Base-by-base conservation (phyloP, 2,797 vertebrate species). In the Vultur gryphus region DNA sequence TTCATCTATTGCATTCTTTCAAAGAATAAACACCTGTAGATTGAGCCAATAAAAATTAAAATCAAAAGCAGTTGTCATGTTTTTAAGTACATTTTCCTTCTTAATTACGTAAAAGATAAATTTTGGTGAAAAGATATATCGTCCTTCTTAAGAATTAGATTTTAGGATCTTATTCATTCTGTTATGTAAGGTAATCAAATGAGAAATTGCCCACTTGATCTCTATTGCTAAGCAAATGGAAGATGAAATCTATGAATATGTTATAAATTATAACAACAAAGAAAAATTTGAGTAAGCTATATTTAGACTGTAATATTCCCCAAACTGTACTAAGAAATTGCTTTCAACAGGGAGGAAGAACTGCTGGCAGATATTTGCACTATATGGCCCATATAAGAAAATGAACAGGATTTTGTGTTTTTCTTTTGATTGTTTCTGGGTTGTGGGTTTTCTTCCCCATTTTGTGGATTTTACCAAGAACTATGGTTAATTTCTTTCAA, bases 291-390 rank as follows among this genome's bases (percentile, higher is more conserved):
- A 94, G 48, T 62, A 84, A 73, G 57, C 24, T 79, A 29, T 81
- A 57, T 87, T 65, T 84, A 84, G 61, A 80, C 37, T 52, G 35
- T 31, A 90, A 82, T 58, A 65, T 87, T 84, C 59, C 66, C 80
- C 62, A 78, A 94, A 88, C 25, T 35, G 33, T 46, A 59, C 57
- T 86, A 79, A 76, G 57, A 76, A 95, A 94, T 86, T 75, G 62
- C 59, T 54, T 96, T 64, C 89, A 87, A 87, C 48, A 84, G n/a
- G n/a, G 55, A 93, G 81, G 72, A 93, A 96, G 88, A 94, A 93
- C 52, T 83, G 51, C 69, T 88, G 86, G 75, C 29, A 95, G 59
- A 77, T 84, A 86, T 91, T 85, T 89, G 77, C 76, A 35, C 62
- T 90, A 66, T 67, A 91, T 52, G 96, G 92, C 80, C 69, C 72